A percentile compares a stretch with the other conserved stretches of the same genome.
phyloP scores from a whole-genome alignment of 2,113 vertebrate genomes.

The Anseranas semipalmata region DNA sequence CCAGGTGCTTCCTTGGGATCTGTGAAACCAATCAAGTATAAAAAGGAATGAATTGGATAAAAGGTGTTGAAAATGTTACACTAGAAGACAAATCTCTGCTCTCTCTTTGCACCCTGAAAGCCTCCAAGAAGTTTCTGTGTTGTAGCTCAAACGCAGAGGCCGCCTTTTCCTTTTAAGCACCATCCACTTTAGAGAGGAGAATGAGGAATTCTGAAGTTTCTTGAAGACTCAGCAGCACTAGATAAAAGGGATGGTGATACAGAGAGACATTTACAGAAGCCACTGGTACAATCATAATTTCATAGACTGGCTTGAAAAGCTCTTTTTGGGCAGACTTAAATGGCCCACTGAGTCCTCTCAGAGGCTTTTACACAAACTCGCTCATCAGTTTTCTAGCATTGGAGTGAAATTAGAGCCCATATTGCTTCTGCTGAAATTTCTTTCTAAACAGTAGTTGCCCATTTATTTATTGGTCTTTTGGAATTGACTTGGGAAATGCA shows the following conservation, averaged over 20 bases:
- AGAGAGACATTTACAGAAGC: slow-evolving; percentile 63
- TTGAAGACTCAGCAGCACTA: slow-evolving; percentile 38
- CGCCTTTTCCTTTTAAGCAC: not conserved
- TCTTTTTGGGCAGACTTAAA: slow-evolving; percentile 17
- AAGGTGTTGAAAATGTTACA: not conserved
- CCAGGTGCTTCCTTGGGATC: not conserved
- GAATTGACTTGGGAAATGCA: not conserved
- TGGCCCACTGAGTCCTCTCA: slow-evolving; percentile 58
- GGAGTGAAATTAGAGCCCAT: slow-evolving; percentile 41
- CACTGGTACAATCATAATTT: slow-evolving; percentile 22
- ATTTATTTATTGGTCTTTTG: slow-evolving; percentile 25
- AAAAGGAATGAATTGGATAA: not conserved
- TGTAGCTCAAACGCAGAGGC: not conserved
- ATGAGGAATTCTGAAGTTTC: slow-evolving; percentile 30
- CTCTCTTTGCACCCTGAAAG: not conserved
- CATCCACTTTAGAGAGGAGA: slow-evolving; percentile 5
- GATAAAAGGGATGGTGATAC: not conserved
- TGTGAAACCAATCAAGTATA: not conserved
- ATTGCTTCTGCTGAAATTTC: not conserved
- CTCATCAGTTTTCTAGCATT: slow-evolving; percentile 33
- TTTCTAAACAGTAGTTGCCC: slow-evolving; percentile 6
- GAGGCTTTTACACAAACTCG: slow-evolving; percentile 66
- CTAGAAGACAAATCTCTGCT: slow-evolving; percentile 43
- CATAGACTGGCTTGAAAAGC: slow-evolving; percentile 52
- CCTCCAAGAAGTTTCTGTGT: not conserved